A percentile compares a stretch with the other conserved stretches of the same genome.
phyloP scores from a whole-genome alignment of 2,888 invertebrate species.

The Yponomeuta malinellus region DNA sequence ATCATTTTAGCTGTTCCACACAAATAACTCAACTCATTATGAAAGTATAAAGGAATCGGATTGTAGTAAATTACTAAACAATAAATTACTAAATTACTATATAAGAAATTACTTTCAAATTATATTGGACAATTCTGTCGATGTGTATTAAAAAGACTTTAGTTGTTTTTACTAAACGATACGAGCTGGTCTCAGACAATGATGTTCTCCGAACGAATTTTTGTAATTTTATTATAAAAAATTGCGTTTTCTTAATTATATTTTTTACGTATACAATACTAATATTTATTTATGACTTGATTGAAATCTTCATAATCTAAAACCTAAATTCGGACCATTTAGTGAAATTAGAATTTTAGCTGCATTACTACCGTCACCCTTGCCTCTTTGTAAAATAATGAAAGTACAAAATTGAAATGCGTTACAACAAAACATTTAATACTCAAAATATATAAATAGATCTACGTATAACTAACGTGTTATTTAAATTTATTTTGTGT shows the following conservation, averaged over 20 bases:
- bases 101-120: neutral
- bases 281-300: conserved; percentile 21
- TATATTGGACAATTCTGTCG: neutral
- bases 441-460: conserved; percentile 25
- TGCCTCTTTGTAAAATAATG: conserved; percentile 40
- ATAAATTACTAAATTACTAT: neutral
- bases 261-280: neutral
- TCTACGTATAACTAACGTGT: neutral
- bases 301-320: neutral
- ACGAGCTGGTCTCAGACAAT: conserved; percentile 10
- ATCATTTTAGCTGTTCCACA: too few species aligned
- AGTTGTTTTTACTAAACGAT: conserved; percentile 4
- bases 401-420: conserved; percentile 54
- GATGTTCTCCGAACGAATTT: conserved; percentile 2
- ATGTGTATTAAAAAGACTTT: neutral
- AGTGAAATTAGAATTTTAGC: conserved; percentile 48
- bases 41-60: too few species aligned
- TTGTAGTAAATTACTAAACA: too few species aligned
- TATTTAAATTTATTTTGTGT: neutral
- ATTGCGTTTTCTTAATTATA: neutral
- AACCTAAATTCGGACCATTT: conserved; percentile 61
- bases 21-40: too few species aligned
- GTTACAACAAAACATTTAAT: conserved; percentile 33
- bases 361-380: conserved; percentile 32
- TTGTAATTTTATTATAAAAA: neutral